Evolutionary conservation across 2,113 vertebrate genomes (phyloP).

Genomic region (Tetrao urogallus): DNA sequence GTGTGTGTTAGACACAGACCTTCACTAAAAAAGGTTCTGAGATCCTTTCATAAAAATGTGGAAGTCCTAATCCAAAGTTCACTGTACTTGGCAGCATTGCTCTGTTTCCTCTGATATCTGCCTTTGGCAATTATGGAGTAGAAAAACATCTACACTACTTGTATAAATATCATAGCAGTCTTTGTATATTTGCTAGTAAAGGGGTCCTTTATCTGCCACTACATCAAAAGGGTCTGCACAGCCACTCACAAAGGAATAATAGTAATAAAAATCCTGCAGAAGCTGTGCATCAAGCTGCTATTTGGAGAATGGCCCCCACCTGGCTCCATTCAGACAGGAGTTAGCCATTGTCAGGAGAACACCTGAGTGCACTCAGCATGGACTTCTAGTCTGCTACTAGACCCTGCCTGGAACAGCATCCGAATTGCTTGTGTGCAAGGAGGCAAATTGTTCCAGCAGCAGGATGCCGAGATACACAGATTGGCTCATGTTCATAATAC

Average conservation of each 20-base stretch:
- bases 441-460: background rate
- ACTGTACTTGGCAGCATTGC: background rate
- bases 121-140: background rate
- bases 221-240: background rate
- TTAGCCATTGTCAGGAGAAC: background rate
- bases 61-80: background rate
- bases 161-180: background rate
- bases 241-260: background rate
- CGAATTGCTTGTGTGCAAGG: background rate
- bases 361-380: background rate
- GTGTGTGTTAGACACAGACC: background rate
- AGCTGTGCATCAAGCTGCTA: background rate
- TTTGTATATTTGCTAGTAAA: background rate
- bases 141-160: background rate
- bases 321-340: background rate
- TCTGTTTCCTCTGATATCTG: background rate
- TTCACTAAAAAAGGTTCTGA: background rate
- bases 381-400: background rate
- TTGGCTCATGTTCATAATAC: background rate
- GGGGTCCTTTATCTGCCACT: background rate
- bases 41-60: background rate
- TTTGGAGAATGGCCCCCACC: background rate
- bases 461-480: background rate
- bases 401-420: background rate
- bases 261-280: background rate